Evolutionary conservation across 2,797 vertebrate genomes (phyloP).

Genomic region (Sebastes steindachneri): DNA sequence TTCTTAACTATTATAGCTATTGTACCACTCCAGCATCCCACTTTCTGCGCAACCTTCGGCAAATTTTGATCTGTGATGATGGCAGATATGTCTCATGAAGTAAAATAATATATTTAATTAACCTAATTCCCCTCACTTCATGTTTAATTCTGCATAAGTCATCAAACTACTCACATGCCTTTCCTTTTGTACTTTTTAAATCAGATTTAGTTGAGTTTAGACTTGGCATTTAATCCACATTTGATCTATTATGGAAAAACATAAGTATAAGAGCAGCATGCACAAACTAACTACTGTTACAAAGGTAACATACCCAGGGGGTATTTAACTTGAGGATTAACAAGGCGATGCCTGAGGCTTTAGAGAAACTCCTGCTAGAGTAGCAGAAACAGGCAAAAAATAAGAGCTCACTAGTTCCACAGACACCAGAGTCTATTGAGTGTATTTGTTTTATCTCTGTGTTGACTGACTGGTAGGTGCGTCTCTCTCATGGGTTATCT

Average conservation of each 20-base stretch:
- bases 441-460: neutral
- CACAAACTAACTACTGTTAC: neutral
- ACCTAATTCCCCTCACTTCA: neutral
- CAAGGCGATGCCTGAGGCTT: neutral
- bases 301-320: neutral
- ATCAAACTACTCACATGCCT: neutral
- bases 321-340: conserved; percentile 43
- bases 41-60: neutral
- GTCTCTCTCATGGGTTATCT: conserved; percentile 30
- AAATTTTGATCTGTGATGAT: neutral
- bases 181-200: neutral
- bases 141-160: neutral
- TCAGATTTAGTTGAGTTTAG: neutral
- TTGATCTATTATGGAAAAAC: neutral
- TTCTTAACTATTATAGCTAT: neutral
- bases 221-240: neutral
- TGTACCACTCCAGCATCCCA: neutral
- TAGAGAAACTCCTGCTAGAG: neutral
- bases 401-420: neutral
- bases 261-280: neutral
- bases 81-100: neutral
- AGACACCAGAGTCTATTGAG: neutral
- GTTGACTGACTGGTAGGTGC: neutral
- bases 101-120: neutral
- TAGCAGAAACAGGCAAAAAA: neutral